Conservation (phyloP, 2,113 vertebrate species). For the Pristiophorus japonicus region DNA sequence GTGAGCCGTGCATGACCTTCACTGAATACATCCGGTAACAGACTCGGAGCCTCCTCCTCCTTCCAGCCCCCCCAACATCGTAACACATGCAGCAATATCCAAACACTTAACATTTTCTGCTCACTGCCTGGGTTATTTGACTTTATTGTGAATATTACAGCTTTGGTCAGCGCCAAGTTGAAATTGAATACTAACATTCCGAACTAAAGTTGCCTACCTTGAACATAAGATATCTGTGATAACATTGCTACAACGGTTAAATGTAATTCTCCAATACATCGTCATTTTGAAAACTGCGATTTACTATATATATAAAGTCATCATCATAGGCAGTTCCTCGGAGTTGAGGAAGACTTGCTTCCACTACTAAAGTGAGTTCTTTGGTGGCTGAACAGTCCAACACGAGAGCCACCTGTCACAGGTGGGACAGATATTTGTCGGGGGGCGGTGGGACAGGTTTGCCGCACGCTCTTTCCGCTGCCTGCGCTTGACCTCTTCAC, state of each 20-base stretch:
- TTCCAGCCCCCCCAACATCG: too few species aligned
- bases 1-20: background rate
- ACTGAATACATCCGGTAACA: background rate
- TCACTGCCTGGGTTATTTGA: background rate
- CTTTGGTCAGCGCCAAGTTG: background rate
- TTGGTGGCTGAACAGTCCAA: too few species aligned
- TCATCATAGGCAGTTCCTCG: too few species aligned
- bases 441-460: too few species aligned
- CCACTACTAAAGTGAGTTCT: too few species aligned
- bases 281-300: background rate
- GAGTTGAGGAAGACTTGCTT: too few species aligned
- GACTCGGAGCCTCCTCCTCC: background rate
- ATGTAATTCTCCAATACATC: background rate
- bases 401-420: too few species aligned
- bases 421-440: too few species aligned
- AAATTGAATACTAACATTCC: background rate
- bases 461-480: too few species aligned
- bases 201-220: background rate
- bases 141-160: background rate
- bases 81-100: background rate
- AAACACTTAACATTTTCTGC: background rate
- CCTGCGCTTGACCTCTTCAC: too few species aligned
- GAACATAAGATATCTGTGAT: background rate
- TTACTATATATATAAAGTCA: background rate
- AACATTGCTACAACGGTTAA: background rate